Percentiles rank a stretch among this genome's conserved stretches.
Evolutionary conservation across 2,113 vertebrate genomes (phyloP).

Genomic region (Takifugu flavidus): DNA sequence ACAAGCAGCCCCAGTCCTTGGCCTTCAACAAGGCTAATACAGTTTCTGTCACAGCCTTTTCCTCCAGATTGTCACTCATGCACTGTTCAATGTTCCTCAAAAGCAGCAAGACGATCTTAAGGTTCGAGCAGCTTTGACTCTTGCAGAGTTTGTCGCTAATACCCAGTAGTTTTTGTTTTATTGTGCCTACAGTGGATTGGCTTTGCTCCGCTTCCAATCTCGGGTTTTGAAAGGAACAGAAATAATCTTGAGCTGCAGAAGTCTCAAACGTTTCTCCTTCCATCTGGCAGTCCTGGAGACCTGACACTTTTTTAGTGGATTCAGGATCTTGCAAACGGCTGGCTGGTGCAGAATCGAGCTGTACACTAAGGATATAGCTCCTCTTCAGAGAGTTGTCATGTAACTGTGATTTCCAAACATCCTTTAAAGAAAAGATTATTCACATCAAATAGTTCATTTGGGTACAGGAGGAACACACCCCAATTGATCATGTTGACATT

Average conservation of each 20-base stretch:
- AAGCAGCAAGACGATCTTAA: conserved; percentile 50
- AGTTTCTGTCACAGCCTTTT: conserved; percentile 49
- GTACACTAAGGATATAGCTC: conserved; percentile 64
- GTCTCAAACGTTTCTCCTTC: background rate
- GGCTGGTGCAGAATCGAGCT: conserved; percentile 38
- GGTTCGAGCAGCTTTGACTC: conserved; percentile 21
- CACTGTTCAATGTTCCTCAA: conserved; percentile 60
- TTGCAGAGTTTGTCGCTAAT: conserved; percentile 50
- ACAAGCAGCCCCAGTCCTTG: conserved; percentile 55
- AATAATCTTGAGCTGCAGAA: conserved; percentile 69
- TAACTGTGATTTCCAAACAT: conserved; percentile 77
- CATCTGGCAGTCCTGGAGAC: background rate
- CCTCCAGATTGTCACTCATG: conserved; percentile 52
- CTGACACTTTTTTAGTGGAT: conserved; percentile 1
- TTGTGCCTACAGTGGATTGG: background rate
- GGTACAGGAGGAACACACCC: background rate
- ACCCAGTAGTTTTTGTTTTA: conserved; percentile 49
- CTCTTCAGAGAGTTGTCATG: conserved; percentile 65
- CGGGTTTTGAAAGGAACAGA: conserved; percentile 51
- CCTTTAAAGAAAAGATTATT: conserved; percentile 51
- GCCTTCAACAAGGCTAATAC: conserved; percentile 63
- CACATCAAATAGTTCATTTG: background rate
- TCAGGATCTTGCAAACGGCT: conserved; percentile 5
- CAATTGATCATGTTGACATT: background rate
- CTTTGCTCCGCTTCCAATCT: conserved; percentile 13